A percentile compares a stretch with the other conserved stretches of the same genome.
These are phyloP conservation scores for Drosophila tropicalis DNA, from an alignment of 1,140 invertebrate species.

Conservation along the genomic window DNA sequence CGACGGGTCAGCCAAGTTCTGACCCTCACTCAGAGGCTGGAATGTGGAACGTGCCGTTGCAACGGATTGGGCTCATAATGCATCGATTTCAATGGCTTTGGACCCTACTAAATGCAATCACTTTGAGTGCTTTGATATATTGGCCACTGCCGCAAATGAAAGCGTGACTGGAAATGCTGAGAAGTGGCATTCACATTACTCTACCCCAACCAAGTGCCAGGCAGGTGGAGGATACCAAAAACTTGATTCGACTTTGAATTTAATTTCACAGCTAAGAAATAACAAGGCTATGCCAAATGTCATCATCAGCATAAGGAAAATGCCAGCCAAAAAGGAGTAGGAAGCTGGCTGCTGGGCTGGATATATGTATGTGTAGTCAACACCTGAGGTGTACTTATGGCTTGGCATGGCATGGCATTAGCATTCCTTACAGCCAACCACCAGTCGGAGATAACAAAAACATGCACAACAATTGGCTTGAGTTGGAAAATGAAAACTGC, in stretches of 20 bases:
- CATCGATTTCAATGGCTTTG: conserved; percentile 13
- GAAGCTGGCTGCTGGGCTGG: background rate
- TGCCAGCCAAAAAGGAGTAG: conserved; percentile 4
- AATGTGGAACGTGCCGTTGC: conserved; percentile 67
- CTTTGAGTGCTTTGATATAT: conserved; percentile 73
- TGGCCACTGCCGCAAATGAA: conserved; percentile 46
- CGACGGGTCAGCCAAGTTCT: background rate
- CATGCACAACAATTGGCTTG: conserved; percentile 73
- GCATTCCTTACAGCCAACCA: conserved; percentile 76
- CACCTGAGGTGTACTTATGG: conserved; percentile 79
- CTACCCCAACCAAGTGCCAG: conserved; percentile 26
- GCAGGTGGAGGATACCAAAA: no score
- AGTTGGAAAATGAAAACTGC: conserved; percentile 27
- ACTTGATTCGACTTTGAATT: conserved; percentile 38
- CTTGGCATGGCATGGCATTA: conserved; percentile 73
- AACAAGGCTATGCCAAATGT: conserved; percentile 60
- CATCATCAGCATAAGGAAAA: conserved; percentile 52
- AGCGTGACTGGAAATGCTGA: conserved; percentile 46
- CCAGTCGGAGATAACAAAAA: conserved; percentile 72
- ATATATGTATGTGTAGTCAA: conserved; percentile 35
- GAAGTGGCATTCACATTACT: conserved; percentile 50
- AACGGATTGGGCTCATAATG: conserved; percentile 61
- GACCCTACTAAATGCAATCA: conserved; percentile 69
- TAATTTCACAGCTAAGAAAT: conserved; percentile 76
- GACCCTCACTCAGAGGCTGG: background rate